Evolutionary conservation across 2,113 vertebrate genomes (phyloP), one percentile per base, ranked within the genome.

Genomic region (Malurus elegans): DNA sequence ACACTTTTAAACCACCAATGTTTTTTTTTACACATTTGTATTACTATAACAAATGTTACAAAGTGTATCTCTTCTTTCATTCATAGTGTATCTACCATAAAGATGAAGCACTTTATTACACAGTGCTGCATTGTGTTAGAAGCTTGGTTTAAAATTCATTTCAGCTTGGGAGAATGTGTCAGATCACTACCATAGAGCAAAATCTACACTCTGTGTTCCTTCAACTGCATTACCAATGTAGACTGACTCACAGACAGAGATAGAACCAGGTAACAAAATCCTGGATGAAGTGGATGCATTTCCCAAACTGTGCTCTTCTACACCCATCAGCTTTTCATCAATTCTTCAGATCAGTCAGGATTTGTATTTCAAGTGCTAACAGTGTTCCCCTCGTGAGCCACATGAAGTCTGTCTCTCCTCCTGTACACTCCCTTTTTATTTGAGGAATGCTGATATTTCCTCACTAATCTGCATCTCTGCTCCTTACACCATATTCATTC

Each of bases 131-230:
- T 11, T 82, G 70, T 88, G 56, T 65, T 38, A 86, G 42, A 76
- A 86, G 24, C 28, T 91, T 67, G 57, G n/a, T 72, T 90, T 67
- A 92, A 93, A 95, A 80, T 64, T 31, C 88, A 21, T 56, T 93
- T 93, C 64, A 80, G 9, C 67, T 64, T 48, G 18, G 53, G 23
- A 90, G 28, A 88, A 82, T 29, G 12, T 32, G 11, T 64, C 40
- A 78, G 64, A 57, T 45, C 42, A 34, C 31, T 38, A 42, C 4
- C 25, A 51, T 19, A 92, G 86, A 45, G 42, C 34, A 88, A 76
- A 86, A 78, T 21, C 14, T 61, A 69, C 12, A 42, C n/a, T 76
- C 42, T 65, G 21, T 60, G 50, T 10, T 93, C 31, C n/a, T 67
- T 64, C 40, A 40, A 58, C 24, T 60, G 18, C 10, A 45, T 56